phyloP scores from a whole-genome alignment of 1,140 invertebrate genomes.

The Lanistes nyassanus region DNA sequence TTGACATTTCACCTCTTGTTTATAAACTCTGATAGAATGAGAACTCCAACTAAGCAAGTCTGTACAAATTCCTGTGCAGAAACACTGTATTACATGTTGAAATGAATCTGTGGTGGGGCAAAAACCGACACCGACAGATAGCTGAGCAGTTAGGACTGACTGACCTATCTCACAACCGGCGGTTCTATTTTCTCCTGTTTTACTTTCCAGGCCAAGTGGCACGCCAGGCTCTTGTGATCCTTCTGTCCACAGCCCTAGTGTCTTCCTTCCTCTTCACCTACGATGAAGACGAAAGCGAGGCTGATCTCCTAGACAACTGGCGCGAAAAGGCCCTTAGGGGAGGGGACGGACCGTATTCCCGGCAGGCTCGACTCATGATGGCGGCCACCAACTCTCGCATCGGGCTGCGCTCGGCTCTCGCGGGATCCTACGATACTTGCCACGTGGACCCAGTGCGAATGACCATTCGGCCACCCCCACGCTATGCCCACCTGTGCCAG shows the following conservation, averaged over 20 bases:
- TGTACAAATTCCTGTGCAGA: no score
- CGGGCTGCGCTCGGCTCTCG: conserved; percentile 12
- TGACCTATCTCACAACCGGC: no score
- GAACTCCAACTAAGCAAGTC: no score
- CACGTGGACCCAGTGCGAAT: conserved; percentile 21
- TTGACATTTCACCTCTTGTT: no score
- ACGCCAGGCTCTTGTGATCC: not conserved
- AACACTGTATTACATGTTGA: no score
- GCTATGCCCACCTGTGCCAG: conserved; percentile 4
- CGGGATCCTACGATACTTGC: conserved; percentile 6
- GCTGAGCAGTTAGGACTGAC: no score
- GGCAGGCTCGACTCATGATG: conserved; percentile 15
- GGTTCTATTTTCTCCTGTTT: not conserved
- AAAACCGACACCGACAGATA: no score
- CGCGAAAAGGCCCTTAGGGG: not conserved
- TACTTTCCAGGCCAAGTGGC: not conserved
- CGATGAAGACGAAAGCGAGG: not conserved
- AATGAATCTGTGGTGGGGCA: no score
- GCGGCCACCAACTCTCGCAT: conserved; percentile 2
- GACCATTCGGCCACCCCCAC: conserved; percentile 24
- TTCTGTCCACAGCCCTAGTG: not conserved
- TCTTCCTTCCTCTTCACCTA: conserved; percentile 10
- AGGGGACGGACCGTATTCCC: not conserved
- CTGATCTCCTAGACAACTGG: not conserved
- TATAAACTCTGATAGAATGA: no score